phyloP scores from a whole-genome alignment of 1,140 invertebrate genomes.

The Dreissena polymorpha region DNA sequence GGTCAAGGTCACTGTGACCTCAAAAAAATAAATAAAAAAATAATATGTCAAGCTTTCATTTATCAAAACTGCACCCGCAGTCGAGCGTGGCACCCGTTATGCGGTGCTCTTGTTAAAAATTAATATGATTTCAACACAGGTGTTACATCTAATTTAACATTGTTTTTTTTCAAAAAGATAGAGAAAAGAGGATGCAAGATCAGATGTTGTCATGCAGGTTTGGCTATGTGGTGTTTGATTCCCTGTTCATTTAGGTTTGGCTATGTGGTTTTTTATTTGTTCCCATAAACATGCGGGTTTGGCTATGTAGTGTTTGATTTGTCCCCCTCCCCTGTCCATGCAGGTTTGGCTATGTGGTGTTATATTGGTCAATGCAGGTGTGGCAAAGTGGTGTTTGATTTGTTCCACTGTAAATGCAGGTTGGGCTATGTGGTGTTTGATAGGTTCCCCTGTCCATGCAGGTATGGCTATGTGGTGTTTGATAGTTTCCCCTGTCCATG shows the following conservation, averaged over 20 bases:
- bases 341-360: neutral
- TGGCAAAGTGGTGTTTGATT: conserved; percentile 72
- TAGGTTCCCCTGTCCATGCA: neutral
- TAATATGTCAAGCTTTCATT: too few species aligned
- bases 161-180: too few species aligned
- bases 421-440: conserved; percentile 8
- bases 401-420: neutral
- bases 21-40: too few species aligned
- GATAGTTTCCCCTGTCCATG: neutral
- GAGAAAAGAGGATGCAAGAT: too few species aligned
- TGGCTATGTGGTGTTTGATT: neutral
- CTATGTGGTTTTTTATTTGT: neutral
- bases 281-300: neutral
- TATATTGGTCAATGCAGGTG: conserved; percentile 59
- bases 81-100: too few species aligned
- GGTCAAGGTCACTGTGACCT: too few species aligned
- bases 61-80: too few species aligned
- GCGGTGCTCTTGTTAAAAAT: too few species aligned
- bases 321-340: neutral
- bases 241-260: neutral
- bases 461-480: neutral
- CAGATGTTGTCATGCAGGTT: too few species aligned
- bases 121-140: too few species aligned
- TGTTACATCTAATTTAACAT: too few species aligned
- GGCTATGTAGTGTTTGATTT: conserved; percentile 8